These are phyloP conservation scores for Drosophila ogumai DNA, from an alignment of 1,140 invertebrate species.

Conservation along the genomic window DNA sequence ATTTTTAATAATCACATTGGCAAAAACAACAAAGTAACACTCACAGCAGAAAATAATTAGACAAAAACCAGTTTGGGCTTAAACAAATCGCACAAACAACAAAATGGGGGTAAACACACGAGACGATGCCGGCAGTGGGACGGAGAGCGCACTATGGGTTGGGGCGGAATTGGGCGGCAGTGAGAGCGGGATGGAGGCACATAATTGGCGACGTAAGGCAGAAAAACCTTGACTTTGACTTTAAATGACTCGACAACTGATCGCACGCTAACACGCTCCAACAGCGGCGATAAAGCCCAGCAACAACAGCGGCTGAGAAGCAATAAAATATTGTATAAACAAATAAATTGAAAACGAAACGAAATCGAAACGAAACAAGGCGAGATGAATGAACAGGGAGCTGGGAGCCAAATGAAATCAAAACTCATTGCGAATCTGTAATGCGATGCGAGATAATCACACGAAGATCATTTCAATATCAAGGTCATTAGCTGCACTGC, in stretches of 20 bases:
- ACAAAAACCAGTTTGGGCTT: slow-evolving; percentile 76
- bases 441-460: slow-evolving; percentile 30
- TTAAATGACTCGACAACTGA: slow-evolving; percentile 79
- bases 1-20: slow-evolving; percentile 65
- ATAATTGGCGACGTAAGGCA: slow-evolving; percentile 83
- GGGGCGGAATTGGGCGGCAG: slow-evolving; percentile 10
- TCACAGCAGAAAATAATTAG: slow-evolving; percentile 72
- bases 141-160: slow-evolving; percentile 16
- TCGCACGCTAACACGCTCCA: slow-evolving; percentile 59
- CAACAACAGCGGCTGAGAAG: slow-evolving; percentile 20
- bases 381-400: slow-evolving; percentile 68
- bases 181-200: slow-evolving; percentile 42
- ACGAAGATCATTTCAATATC: slow-evolving; percentile 79
- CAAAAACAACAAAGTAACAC: slow-evolving; percentile 47
- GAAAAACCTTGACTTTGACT: slow-evolving; percentile 85
- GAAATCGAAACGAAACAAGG: slow-evolving; percentile 58
- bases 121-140: slow-evolving; percentile 13
- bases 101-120: slow-evolving; percentile 50
- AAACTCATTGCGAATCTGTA: slow-evolving; percentile 47
- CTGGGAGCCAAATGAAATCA: slow-evolving; percentile 34
- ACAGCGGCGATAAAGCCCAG: slow-evolving; percentile 34
- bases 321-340: slow-evolving; percentile 76
- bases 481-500: slow-evolving; percentile 73
- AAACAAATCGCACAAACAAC: slow-evolving; percentile 60
- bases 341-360: slow-evolving; percentile 78